These are phyloP conservation scores for Myripristis murdjan DNA, from an alignment of 2,797 vertebrate genomes.

Conservation along the genomic window DNA sequence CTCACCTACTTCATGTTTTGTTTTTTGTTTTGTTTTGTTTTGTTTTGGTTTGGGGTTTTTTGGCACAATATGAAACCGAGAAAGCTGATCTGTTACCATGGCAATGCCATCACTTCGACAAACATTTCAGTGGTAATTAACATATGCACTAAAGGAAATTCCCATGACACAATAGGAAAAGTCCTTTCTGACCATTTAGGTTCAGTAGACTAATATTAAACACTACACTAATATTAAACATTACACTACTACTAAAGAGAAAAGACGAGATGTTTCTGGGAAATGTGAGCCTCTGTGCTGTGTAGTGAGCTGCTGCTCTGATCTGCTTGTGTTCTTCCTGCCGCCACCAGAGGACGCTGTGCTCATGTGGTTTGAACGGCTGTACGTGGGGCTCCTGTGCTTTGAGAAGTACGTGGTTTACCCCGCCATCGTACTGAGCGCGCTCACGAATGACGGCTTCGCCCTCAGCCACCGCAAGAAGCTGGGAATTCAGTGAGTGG, in stretches of 20 bases:
- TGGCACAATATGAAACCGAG: too few species aligned
- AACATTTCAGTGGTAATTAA: too few species aligned
- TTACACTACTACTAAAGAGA: not conserved
- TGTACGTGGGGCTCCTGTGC: slow-evolving; percentile 95
- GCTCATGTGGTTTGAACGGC: slow-evolving; percentile 99
- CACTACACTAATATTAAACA: too few species aligned
- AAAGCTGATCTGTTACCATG: too few species aligned
- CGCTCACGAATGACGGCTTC: slow-evolving; percentile 95
- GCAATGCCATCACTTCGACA: too few species aligned
- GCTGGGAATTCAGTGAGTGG: slow-evolving; percentile 95
- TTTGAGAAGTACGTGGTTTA: slow-evolving; percentile 98
- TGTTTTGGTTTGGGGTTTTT: too few species aligned
- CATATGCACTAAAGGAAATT: too few species aligned
- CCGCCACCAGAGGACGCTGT: slow-evolving; percentile 90
- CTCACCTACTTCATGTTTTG: too few species aligned
- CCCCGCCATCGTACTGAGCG: slow-evolving; percentile 95
- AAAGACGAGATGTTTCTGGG: not conserved
- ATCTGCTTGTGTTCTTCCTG: slow-evolving; percentile 33
- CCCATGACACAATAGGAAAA: too few species aligned
- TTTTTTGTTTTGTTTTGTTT: too few species aligned
- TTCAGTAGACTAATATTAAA: too few species aligned
- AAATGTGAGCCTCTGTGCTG: not conserved
- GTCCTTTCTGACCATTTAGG: too few species aligned
- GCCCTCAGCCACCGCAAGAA: slow-evolving; percentile 94
- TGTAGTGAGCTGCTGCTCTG: not conserved